Evolutionary conservation across 2,888 invertebrate genomes (phyloP), one percentile per base, ranked within the genome.

Genomic region (Thereva unica): DNA sequence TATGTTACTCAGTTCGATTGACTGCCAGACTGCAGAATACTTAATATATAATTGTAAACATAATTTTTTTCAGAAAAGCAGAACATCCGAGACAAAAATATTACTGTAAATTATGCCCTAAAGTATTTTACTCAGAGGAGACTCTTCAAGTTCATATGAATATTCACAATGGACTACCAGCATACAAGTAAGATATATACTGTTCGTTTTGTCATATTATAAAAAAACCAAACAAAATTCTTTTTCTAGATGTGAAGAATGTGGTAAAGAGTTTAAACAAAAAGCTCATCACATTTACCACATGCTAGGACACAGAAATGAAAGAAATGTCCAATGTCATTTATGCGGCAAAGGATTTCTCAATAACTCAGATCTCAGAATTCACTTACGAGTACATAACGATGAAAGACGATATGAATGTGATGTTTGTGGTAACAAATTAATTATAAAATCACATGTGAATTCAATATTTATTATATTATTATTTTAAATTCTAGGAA

Each of bases 351-450:
- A 77, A 54, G 69, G 71, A 4, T 77, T 75, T 34, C 49, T 75
- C 4, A 68, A 73, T 37, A 76, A 74, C 38, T 66, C 74, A 35
- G 76, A 76, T 69, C 66, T 77, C 6, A 72, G 71, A 40, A 71
- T 74, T 38, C 77, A 77, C 55, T 69, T 69, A 42, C 71, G 76
- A 4, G 63, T 67, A 3, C 77, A 77, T 56, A 75, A 72, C 1
- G 74, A 74, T 61, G 72, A 75, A 42, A 70, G 77, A 0, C 74
- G 71, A 3, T 75, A 75, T 54, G 71, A 72, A 23, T 77, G 77
- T 64, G 74, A 77, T 67, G 67, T 76, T 64, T 77, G 77, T 59
- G 73, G 74, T 75, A 71, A 68, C n/a, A 67, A 42, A 12, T 63
- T 12, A 7, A 49, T 23, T 12, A 49, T 12, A 23, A 49, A 12